Evolutionary conservation across 2,113 vertebrate species (phyloP).

Genomic region (Misgurnus mizolepis): DNA sequence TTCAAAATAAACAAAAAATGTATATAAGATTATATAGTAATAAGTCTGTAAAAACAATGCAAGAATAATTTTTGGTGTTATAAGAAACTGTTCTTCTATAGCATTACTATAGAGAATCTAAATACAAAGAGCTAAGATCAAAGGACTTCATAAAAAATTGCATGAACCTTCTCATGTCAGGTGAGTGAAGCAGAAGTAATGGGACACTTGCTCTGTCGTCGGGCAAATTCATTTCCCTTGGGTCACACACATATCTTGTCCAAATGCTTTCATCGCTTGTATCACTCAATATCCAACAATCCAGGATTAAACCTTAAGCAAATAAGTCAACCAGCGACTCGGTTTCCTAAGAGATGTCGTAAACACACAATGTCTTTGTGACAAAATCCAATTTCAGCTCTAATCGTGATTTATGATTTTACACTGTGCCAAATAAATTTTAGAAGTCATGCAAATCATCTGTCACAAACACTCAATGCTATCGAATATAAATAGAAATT

Average conservation of each 20-base stretch:
- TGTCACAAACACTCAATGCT: neutral
- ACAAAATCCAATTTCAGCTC: neutral
- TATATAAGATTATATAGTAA: too few species aligned
- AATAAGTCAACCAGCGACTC: conserved; percentile 10
- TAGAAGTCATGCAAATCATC: conserved; percentile 6
- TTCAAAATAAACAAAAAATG: too few species aligned
- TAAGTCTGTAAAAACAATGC: too few species aligned
- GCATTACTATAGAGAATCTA: too few species aligned
- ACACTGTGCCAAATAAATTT: neutral
- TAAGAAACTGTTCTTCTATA: too few species aligned
- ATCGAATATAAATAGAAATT: conserved; percentile 33
- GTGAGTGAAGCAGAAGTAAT: conserved; percentile 31
- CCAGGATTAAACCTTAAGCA: conserved; percentile 22
- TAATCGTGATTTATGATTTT: conserved; percentile 4
- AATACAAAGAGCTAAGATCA: too few species aligned
- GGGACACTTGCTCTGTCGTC: conserved; percentile 20
- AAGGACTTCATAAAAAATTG: too few species aligned
- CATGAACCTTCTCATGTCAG: neutral
- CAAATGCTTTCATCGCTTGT: conserved; percentile 29
- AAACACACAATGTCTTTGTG: neutral
- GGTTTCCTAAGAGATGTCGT: neutral
- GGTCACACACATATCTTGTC: conserved; percentile 12
- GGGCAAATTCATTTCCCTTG: conserved; percentile 21
- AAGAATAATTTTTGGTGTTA: too few species aligned
- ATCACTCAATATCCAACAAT: conserved; percentile 35